Percentiles rank a stretch among this genome's conserved stretches.
Evolutionary conservation across 2,113 vertebrate species (phyloP).

Genomic region (Procapra przewalskii): DNA sequence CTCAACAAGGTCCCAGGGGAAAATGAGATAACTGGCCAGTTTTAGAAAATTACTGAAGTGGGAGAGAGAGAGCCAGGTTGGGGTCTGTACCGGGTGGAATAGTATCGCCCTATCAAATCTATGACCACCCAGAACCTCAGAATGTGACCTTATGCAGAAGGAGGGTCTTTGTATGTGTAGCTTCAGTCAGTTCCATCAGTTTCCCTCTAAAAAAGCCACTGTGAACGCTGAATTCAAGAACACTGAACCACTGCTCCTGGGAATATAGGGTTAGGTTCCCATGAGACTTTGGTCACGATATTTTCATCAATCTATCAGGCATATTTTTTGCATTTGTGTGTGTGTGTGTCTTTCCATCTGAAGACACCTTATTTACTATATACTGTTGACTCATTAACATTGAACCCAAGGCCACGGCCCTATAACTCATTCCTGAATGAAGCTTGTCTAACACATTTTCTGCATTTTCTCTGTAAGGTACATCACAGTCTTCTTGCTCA

Average conservation of each 20-base stretch:
- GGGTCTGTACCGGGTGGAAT: not conserved
- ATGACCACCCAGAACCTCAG: not conserved
- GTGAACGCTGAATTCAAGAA: not conserved
- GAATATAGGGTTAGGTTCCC: not conserved
- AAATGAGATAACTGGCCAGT: not conserved
- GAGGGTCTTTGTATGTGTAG: not conserved
- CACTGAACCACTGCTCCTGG: not conserved
- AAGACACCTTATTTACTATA: not conserved
- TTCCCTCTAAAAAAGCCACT: not conserved
- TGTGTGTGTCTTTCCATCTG: not conserved
- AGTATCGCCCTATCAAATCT: not conserved
- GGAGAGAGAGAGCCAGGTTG: not conserved
- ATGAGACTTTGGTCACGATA: fast-evolving
- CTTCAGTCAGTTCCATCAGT: fast-evolving
- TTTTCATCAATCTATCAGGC: not conserved
- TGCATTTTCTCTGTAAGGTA: not conserved
- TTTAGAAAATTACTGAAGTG: not conserved
- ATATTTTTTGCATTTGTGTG: not conserved
- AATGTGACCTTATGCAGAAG: not conserved
- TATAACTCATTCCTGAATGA: fast-evolving
- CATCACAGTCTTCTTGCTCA: not conserved
- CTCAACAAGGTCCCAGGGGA: not conserved
- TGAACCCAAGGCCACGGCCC: not conserved
- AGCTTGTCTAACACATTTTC: not conserved
- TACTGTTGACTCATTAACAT: not conserved